phyloP scores from a whole-genome alignment of 2,888 invertebrate genomes.

The Tortricodes alternella region DNA sequence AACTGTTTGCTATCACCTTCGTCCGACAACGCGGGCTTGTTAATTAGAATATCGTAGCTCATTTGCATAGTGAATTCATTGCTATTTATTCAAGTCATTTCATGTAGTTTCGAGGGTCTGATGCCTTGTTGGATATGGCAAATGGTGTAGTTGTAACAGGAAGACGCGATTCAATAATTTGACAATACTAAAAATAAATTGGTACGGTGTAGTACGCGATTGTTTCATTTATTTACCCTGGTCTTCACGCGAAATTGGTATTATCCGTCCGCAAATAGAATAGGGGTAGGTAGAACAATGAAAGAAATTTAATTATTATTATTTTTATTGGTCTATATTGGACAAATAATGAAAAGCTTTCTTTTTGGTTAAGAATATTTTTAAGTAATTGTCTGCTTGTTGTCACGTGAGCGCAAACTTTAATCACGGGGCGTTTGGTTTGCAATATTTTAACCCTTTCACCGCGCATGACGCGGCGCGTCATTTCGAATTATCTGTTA shows the following conservation, averaged over 20 bases:
- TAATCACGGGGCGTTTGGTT: too few relatives aligned
- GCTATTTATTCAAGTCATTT: constrained; percentile 34
- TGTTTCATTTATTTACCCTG: constrained; percentile 28
- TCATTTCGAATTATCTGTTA: too few relatives aligned
- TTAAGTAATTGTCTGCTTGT: too few relatives aligned
- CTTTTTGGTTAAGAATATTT: too few relatives aligned
- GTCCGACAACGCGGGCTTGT: constrained; percentile 10
- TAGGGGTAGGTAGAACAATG: too few relatives aligned
- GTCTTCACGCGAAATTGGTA: neutral
- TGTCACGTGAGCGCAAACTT: too few relatives aligned
- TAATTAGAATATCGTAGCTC: constrained; percentile 18
- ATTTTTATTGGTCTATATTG: too few relatives aligned
- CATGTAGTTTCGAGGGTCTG: constrained; percentile 32
- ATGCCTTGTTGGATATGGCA: constrained; percentile 25
- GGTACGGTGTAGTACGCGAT: constrained; percentile 67
- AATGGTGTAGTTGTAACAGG: constrained; percentile 35
- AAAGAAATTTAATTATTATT: too few relatives aligned
- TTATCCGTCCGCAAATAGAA: neutral
- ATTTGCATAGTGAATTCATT: constrained; percentile 4
- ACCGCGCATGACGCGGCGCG: too few relatives aligned
- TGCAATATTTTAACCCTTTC: too few relatives aligned
- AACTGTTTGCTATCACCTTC: neutral
- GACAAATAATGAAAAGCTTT: too few relatives aligned
- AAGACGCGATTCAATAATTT: constrained; percentile 55
- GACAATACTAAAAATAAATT: constrained; percentile 77